Conservation (phyloP, 1,140 invertebrate genomes). For the Tribolium castaneum region DNA sequence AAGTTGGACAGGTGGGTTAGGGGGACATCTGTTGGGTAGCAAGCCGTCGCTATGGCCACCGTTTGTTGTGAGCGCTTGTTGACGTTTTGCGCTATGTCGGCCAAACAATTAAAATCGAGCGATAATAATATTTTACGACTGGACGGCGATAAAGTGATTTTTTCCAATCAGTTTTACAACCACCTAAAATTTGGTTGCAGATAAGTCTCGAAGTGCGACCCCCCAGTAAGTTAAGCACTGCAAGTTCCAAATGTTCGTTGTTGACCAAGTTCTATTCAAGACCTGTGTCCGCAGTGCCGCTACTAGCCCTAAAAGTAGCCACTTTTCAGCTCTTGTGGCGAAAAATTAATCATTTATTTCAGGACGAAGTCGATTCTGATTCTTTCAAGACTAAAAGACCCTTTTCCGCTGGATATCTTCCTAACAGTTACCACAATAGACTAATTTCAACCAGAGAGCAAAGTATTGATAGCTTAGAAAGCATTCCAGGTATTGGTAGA, state of each 20-base stretch:
- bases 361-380: conserved; percentile 38
- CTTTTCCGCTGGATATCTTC: conserved; percentile 53
- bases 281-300: conserved; percentile 54
- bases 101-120: conserved; percentile 24
- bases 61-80: conserved; percentile 30
- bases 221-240: conserved; percentile 46
- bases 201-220: conserved; percentile 53
- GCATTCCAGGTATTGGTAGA: conserved; percentile 44
- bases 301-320: conserved; percentile 48
- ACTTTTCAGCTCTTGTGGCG: not conserved
- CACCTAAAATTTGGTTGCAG: conserved; percentile 40
- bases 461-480: conserved; percentile 46
- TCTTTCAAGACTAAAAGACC: conserved; percentile 47
- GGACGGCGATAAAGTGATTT: conserved; percentile 8
- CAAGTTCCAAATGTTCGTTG: conserved; percentile 48
- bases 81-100: conserved; percentile 23
- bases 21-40: not conserved
- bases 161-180: not conserved
- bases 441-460: conserved; percentile 38
- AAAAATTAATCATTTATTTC: conserved; percentile 19
- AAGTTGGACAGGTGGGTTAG: conserved; percentile 10
- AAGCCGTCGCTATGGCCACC: conserved; percentile 13
- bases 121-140: conserved; percentile 16
- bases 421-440: conserved; percentile 34
- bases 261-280: conserved; percentile 50